Evolutionary conservation across 2,113 vertebrate species (phyloP).

Genomic region (Psephotus haematonotus): DNA sequence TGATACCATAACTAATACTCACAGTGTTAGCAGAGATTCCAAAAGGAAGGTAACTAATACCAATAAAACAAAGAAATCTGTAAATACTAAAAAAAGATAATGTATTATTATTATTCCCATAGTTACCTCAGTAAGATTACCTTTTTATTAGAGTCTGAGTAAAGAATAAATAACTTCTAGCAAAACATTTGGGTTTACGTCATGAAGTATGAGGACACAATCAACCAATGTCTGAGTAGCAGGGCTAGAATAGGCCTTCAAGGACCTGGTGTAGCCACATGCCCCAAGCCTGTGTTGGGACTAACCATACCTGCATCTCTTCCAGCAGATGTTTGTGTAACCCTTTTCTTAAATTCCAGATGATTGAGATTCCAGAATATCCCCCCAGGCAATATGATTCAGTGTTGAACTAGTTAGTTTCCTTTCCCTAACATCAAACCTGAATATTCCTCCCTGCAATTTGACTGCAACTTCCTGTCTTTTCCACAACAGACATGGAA

Average conservation of each 20-base stretch:
- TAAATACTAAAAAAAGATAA: not conserved
- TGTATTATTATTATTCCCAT: not conserved
- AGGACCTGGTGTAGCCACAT: not conserved
- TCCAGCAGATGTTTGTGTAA: not conserved
- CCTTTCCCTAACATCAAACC: not conserved
- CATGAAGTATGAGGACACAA: not conserved
- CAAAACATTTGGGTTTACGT: not conserved
- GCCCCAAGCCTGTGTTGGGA: not conserved
- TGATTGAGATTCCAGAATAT: conserved; percentile 17
- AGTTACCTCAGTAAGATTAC: not conserved
- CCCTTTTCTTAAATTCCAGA: not conserved
- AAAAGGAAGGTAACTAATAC: not conserved
- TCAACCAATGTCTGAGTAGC: not conserved
- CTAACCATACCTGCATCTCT: not conserved
- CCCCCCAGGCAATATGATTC: not conserved
- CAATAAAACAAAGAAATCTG: not conserved
- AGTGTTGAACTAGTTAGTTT: not conserved
- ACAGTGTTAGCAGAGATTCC: not conserved
- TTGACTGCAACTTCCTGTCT: conserved; percentile 14
- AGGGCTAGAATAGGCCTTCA: not conserved
- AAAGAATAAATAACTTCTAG: not conserved
- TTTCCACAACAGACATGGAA: not conserved
- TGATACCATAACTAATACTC: not conserved
- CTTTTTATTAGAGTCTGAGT: not conserved
- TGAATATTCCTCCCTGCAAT: not conserved